Conservation (phyloP, 2,113 vertebrate genomes). For the Laticauda laticaudata region DNA sequence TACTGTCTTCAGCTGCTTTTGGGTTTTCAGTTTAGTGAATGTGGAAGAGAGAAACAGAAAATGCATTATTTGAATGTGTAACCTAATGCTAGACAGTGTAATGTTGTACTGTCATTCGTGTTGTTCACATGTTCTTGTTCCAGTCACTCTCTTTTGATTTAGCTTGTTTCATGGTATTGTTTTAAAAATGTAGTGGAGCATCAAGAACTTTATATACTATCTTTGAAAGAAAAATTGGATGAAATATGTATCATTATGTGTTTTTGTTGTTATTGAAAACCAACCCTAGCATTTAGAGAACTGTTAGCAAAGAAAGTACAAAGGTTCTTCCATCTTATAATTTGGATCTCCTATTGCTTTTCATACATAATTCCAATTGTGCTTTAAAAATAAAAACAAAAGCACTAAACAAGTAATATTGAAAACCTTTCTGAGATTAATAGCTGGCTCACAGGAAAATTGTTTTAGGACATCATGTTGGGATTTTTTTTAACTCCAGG, state of each 20-base stretch:
- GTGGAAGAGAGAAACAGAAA: background rate
- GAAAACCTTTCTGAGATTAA: conserved; percentile 50
- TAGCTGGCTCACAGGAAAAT: conserved; percentile 33
- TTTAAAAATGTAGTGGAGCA: background rate
- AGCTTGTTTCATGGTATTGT: background rate
- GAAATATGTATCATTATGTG: background rate
- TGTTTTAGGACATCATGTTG: conserved; percentile 32
- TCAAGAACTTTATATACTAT: background rate
- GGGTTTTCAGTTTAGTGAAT: background rate
- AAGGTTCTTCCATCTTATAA: conserved; percentile 36
- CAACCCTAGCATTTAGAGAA: conserved; percentile 16
- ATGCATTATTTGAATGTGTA: background rate
- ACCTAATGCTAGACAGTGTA: background rate
- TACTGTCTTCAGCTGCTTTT: background rate
- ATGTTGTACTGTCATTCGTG: background rate
- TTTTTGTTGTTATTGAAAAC: background rate
- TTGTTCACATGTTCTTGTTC: background rate
- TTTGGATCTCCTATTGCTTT: conserved; percentile 34
- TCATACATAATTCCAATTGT: conserved; percentile 33
- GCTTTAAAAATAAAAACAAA: conserved; percentile 43
- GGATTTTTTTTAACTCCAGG: conserved; percentile 39
- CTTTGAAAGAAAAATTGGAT: background rate
- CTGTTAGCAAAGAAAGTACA: conserved; percentile 41
- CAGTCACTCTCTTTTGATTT: background rate
- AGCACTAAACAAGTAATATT: conserved; percentile 33